Base-by-base conservation (phyloP, 1,140 invertebrate species). In the Nasonia longicornis region DNA sequence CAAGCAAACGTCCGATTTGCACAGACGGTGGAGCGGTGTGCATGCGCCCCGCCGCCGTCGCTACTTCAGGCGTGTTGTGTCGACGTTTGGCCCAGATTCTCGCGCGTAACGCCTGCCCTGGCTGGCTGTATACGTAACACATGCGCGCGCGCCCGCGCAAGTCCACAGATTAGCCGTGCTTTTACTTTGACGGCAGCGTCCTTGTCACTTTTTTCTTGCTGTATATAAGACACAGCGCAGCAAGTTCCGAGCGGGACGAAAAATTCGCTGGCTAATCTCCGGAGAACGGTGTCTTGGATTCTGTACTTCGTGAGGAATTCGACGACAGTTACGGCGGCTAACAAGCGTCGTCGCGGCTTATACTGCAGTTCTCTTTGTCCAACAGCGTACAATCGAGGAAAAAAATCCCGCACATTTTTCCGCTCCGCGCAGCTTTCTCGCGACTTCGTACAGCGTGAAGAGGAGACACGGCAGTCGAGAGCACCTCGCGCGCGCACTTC, bases 81-180 rank as follows among this genome's bases (percentile, higher is more conserved):
- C 31, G 73, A 69, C 66, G 45, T 81, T 81, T 81, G 80, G 74
- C 80, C 80, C 80, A 81, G 74, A 77, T 81, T 81, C 35, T 42
- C 14, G 22, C 7, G 20, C 26, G 48, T 42, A 4, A 58, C 52
- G 20, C 52, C 16, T 26, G 26, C 26, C 8, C 45, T 16, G 12
- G 14, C 45, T 48, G 45, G 16, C 0, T 58, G 16, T 58, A 58
- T n/a, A 58, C 16, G 16, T n/a, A n/a, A 58, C 52, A 58, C 16
- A 12, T 16, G 8, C 77, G 26, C 2, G 22, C 22, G 38, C 22
- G 35, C 29, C 3, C 14, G 14, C 26, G 14, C 16, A 16, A 7
- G 38, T 52, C 42, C 42, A 45, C 77, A 31, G 48, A 71, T 79
- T 63, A 79, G 48, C 63, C 29, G 35, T 2, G 67, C 48, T 79